Evolutionary conservation across 2,797 vertebrate genomes (phyloP), one percentile per base, ranked within the genome.

Genomic region (Eulemur rubriventer): DNA sequence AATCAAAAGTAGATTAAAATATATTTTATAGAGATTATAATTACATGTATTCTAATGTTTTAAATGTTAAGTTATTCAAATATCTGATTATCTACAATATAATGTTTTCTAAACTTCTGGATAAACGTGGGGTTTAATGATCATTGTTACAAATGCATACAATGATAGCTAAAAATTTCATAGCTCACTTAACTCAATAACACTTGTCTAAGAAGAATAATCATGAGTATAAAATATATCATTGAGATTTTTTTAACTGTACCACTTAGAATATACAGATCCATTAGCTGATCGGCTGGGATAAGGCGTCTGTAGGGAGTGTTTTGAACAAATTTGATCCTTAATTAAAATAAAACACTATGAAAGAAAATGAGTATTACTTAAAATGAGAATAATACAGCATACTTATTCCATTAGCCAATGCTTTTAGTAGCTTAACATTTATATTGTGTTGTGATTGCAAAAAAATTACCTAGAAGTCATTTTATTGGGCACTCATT

Each of bases 121-220:
- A 82, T 46, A 96, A 87, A 86, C n/a, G 0, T 6, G 2, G 2
- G 5, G 1, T 84, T 94, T 96, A 81, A 89, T 84, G 26, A 38
- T 93, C 55, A 91, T 30, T 82, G 63, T 59, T 92, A 84, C 81
- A 96, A 83, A 94, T 55, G 18, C 9, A 76, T 50, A 89, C 7
- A 73, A 83, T 92, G 95, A 95, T 26, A 69, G 26, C 38, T 90
- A 88, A 90, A 30, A 76, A 87, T 75, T 95, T 91, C 35, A 91
- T 89, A 96, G n/a, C 9, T 86, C 61, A 92, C 72, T 97, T 97
- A 89, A 89, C 96, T 96, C 73, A 96, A 83, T 95, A 95, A 92
- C 26, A 43, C 17, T 91, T 86, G 50, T 93, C 63, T 92, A 57
- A 92, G 65, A 93, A 95, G 33, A 97, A 92, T 70, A 95, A 82